A percentile compares a stretch with the other conserved stretches of the same genome.
These are phyloP conservation scores for Amphipoea lucens DNA, from an alignment of 2,888 invertebrate species.

Conservation along the genomic window DNA sequence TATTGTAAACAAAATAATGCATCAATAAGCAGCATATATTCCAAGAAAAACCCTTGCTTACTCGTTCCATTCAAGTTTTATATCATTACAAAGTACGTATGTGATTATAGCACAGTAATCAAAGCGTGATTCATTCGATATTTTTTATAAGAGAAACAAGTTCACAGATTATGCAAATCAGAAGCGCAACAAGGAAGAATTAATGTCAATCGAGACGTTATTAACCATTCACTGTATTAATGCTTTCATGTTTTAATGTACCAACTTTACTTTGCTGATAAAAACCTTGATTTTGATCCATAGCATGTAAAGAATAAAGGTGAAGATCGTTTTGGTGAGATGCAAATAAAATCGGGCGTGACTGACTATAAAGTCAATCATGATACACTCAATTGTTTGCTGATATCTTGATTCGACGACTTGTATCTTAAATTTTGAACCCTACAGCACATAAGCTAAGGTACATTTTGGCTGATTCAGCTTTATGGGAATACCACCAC, in stretches of 20 bases:
- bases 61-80: slow-evolving; percentile 44
- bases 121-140: slow-evolving; percentile 60
- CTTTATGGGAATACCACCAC: slow-evolving; percentile 65
- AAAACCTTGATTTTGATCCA: slow-evolving; percentile 42
- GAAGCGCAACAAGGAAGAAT: slow-evolving; percentile 80
- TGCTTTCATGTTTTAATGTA: slow-evolving; percentile 71
- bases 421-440: slow-evolving; percentile 45
- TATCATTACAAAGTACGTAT: slow-evolving; percentile 42
- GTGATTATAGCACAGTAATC: slow-evolving; percentile 50
- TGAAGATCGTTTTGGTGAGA: slow-evolving; percentile 9
- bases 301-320: slow-evolving; percentile 33
- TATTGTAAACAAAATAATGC: slow-evolving; percentile 14
- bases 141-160: slow-evolving; percentile 70
- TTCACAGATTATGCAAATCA: slow-evolving; percentile 82
- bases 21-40: slow-evolving; percentile 27
- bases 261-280: slow-evolving; percentile 50
- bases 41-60: slow-evolving; percentile 25
- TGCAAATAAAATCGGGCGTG: slow-evolving; percentile 49
- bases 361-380: slow-evolving; percentile 75
- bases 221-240: slow-evolving; percentile 74
- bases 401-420: slow-evolving; percentile 73
- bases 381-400: slow-evolving; percentile 78
- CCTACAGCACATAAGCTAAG: slow-evolving; percentile 28
- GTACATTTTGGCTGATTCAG: slow-evolving; percentile 40
- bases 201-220: slow-evolving; percentile 81